Evolutionary conservation across 1,140 invertebrate species (phyloP).

Genomic region (Carposina sasakii): DNA sequence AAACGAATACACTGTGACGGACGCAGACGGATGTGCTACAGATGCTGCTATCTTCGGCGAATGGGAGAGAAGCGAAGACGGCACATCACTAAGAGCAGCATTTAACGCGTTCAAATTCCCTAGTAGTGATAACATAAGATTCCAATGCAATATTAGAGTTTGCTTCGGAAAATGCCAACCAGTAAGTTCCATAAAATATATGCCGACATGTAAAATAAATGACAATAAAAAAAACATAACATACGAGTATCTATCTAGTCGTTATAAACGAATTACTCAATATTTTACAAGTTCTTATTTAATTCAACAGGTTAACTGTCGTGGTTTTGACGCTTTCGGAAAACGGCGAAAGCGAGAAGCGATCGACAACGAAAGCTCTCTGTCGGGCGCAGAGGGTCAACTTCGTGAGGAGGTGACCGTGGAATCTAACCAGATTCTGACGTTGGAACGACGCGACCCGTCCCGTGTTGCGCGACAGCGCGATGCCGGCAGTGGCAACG

Average conservation of each 20-base stretch:
- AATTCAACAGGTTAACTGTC: conserved; percentile 86
- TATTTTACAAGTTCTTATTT: conserved; percentile 15
- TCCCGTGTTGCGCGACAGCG: conserved; percentile 73
- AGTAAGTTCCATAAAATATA: conserved; percentile 76
- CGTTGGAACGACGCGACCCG: conserved; percentile 86
- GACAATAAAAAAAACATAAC: too few species aligned
- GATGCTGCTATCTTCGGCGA: conserved; percentile 94
- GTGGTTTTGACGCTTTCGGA: conserved; percentile 91
- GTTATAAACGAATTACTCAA: too few species aligned
- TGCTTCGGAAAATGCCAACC: conserved; percentile 97
- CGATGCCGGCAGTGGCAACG: conserved; percentile 37
- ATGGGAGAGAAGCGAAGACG: conserved; percentile 90
- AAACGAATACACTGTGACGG: conserved; percentile 93
- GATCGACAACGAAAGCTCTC: conserved; percentile 73
- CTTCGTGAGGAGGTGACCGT: conserved; percentile 94
- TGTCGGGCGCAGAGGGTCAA: conserved; percentile 83
- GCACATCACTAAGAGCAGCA: conserved; percentile 85
- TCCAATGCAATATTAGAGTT: conserved; percentile 96
- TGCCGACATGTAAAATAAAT: too few species aligned
- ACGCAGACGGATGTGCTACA: conserved; percentile 94
- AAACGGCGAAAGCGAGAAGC: conserved; percentile 82
- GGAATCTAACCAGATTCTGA: conserved; percentile 92
- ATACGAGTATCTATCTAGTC: too few species aligned
- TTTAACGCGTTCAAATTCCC: conserved; percentile 98
- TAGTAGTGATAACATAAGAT: conserved; percentile 93